phyloP scores from a whole-genome alignment of 2,797 vertebrate species.

The Eulemur coronatus region DNA sequence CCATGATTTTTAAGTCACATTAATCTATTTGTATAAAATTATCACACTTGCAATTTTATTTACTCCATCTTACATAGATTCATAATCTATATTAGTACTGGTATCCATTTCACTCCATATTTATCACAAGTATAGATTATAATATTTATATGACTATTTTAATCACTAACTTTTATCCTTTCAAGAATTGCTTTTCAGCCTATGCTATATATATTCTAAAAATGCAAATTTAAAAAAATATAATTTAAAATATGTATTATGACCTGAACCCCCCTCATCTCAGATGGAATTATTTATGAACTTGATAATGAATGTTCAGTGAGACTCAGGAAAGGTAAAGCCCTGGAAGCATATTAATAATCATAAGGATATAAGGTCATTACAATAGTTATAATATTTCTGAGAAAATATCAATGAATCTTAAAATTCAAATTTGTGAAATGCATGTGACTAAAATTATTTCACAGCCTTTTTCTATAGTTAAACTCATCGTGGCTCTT shows the following conservation, averaged over 20 bases:
- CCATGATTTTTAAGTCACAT: background rate
- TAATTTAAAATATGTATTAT: background rate
- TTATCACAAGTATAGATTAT: background rate
- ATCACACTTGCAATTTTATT: background rate
- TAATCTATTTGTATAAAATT: background rate
- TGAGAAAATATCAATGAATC: background rate
- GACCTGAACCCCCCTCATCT: background rate
- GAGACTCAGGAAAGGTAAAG: background rate
- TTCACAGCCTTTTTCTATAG: background rate
- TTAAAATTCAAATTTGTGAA: background rate
- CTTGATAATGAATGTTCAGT: background rate
- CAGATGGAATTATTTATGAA: background rate
- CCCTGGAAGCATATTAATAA: background rate
- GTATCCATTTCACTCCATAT: background rate
- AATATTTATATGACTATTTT: background rate
- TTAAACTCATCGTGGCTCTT: background rate
- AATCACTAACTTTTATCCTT: slow-evolving; percentile 21
- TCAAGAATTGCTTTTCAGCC: background rate
- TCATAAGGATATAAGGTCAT: background rate
- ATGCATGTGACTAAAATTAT: background rate
- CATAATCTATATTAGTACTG: background rate
- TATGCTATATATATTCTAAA: background rate
- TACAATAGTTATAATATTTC: background rate
- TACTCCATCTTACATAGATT: background rate
- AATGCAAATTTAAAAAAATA: background rate